phyloP scores from a whole-genome alignment of 2,888 invertebrate species.

The Fragum sueziense region DNA sequence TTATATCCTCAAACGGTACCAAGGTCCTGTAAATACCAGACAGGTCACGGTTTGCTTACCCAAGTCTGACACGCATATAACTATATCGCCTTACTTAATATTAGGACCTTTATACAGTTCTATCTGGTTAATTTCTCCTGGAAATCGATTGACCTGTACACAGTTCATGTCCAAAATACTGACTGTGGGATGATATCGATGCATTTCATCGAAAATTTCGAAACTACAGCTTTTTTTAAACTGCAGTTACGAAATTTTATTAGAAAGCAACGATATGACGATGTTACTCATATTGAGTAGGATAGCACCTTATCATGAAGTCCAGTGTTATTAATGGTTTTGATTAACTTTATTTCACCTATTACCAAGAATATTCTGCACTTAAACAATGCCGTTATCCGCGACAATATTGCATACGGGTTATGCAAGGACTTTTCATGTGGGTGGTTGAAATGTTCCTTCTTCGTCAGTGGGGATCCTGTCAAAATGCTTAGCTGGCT shows the following conservation, averaged over 20 bases:
- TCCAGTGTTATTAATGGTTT: not conserved
- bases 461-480: not conserved
- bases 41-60: not conserved
- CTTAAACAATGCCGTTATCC: not conserved
- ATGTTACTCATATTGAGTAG: not conserved
- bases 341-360: not conserved
- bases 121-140: not conserved
- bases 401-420: not conserved
- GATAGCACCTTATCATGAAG: not conserved
- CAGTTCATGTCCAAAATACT: conserved; percentile 3
- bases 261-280: too few relatives aligned
- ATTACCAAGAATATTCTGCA: not conserved
- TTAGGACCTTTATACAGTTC: not conserved
- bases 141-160: not conserved
- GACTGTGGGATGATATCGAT: not conserved
- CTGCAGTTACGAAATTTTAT: too few relatives aligned
- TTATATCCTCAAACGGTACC: too few relatives aligned
- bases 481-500: not conserved
- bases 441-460: too few relatives aligned
- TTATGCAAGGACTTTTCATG: not conserved
- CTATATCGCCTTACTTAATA: not conserved
- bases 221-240: too few relatives aligned
- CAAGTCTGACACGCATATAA: not conserved
- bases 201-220: too few relatives aligned
- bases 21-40: not conserved